Percentiles rank a stretch among this genome's conserved stretches.
These are phyloP conservation scores for Hypocryptadius cinnamomeus DNA, from an alignment of 2,113 vertebrate genomes.

Conservation along the genomic window DNA sequence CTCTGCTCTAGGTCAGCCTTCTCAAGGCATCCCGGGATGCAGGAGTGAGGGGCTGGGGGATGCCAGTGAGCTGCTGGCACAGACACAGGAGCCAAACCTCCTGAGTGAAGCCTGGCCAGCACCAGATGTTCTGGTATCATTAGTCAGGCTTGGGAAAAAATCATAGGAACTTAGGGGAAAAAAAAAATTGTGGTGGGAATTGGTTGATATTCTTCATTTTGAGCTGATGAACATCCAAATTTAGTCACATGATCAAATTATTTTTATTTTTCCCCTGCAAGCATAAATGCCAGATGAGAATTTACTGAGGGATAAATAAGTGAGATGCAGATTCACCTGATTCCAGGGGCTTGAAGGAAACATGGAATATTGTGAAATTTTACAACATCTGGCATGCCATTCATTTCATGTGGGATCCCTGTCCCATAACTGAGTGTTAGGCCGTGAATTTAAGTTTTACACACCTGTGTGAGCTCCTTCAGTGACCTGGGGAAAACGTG, in stretches of 20 bases:
- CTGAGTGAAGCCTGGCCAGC: neutral
- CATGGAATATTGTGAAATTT: neutral
- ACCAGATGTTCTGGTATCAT: neutral
- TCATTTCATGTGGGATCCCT: neutral
- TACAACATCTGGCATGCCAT: neutral
- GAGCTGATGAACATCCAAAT: neutral
- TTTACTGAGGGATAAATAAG: neutral
- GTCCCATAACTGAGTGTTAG: accelerated
- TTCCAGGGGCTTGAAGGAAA: neutral
- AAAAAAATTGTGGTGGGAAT: neutral
- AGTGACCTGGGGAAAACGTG: neutral
- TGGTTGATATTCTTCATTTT: neutral
- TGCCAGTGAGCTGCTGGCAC: neutral
- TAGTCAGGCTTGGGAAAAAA: neutral
- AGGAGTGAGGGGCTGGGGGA: neutral
- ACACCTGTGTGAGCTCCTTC: accelerated
- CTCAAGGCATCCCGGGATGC: neutral
- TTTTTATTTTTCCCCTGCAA: neutral
- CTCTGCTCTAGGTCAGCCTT: neutral
- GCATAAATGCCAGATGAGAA: neutral
- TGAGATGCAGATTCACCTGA: neutral
- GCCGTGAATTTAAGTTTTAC: neutral
- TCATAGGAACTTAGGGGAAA: neutral
- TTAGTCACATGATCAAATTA: neutral
- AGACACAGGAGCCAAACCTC: neutral